Evolutionary conservation across 1,140 invertebrate genomes (phyloP).

Genomic region (Cecropterus lyciades): DNA sequence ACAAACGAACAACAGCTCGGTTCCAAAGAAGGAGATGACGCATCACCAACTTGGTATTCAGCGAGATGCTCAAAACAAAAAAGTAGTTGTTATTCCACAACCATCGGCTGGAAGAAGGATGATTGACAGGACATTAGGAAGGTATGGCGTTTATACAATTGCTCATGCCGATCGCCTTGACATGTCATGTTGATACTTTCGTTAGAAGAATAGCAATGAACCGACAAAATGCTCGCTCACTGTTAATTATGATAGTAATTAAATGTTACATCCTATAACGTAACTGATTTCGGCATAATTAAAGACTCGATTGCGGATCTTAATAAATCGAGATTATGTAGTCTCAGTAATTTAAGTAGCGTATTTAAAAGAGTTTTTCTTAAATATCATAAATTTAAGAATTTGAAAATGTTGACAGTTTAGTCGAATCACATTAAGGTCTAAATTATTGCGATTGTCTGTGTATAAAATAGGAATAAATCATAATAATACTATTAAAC

Average conservation of each 20-base stretch:
- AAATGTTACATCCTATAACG: background rate
- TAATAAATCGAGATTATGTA: no score
- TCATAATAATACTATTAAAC: no score
- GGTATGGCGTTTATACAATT: slow-evolving; percentile 57
- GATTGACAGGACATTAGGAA: slow-evolving; percentile 74
- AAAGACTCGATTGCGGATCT: no score
- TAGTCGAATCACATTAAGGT: no score
- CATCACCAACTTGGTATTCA: slow-evolving; percentile 56
- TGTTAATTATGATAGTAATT: background rate
- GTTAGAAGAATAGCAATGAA: slow-evolving; percentile 57
- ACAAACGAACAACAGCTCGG: slow-evolving; percentile 4
- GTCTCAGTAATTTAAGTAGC: no score
- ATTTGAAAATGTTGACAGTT: no score
- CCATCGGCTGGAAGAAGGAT: slow-evolving; percentile 48
- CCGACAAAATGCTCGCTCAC: background rate
- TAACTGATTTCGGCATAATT: background rate
- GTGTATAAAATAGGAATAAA: no score
- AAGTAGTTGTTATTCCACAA: slow-evolving; percentile 52
- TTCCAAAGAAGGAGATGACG: slow-evolving; percentile 42
- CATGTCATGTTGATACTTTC: slow-evolving; percentile 62
- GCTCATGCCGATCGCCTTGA: slow-evolving; percentile 57
- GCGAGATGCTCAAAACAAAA: slow-evolving; percentile 45
- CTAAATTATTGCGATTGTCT: no score
- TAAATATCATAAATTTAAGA: no score
- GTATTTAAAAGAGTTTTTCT: no score